These are phyloP conservation scores for Amyelois transitella DNA, from an alignment of 1,140 invertebrate species.

Conservation along the genomic window DNA sequence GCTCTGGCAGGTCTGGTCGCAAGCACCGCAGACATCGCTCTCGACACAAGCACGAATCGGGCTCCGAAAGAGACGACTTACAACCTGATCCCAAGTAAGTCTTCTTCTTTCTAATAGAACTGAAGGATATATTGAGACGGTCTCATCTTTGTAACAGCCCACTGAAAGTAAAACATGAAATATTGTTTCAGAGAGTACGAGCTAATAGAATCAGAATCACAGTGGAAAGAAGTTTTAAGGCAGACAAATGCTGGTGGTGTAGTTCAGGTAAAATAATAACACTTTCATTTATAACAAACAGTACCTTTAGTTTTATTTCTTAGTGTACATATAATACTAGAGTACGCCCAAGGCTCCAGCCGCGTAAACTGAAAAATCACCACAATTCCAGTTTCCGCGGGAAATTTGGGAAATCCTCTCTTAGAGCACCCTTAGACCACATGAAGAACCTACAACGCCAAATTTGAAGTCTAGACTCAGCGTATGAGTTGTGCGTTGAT, in stretches of 20 bases:
- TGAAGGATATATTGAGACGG: no score
- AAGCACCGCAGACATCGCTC: slow-evolving; percentile 82
- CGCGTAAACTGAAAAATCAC: no score
- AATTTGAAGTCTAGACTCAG: no score
- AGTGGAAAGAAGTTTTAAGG: slow-evolving; percentile 90
- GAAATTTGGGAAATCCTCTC: no score
- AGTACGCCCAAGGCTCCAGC: no score
- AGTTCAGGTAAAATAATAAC: slow-evolving; percentile 52
- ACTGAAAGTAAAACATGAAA: neutral
- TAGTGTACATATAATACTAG: no score
- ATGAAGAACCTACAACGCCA: no score
- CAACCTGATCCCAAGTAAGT: slow-evolving; percentile 66
- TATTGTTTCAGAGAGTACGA: slow-evolving; percentile 74
- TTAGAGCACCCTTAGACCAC: no score
- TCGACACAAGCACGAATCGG: slow-evolving; percentile 73
- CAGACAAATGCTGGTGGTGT: slow-evolving; percentile 64
- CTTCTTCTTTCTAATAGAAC: neutral
- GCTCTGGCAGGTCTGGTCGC: slow-evolving; percentile 84
- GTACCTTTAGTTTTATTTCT: no score
- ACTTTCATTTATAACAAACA: neutral
- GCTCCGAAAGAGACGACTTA: slow-evolving; percentile 58
- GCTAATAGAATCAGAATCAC: slow-evolving; percentile 89
- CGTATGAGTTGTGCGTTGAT: no score
- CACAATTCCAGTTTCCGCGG: no score
- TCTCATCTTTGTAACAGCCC: no score